Percentiles rank a stretch among this genome's conserved stretches.
Conservation (phyloP, 2,888 invertebrate genomes). For the Cecidostiba fungosa region DNA sequence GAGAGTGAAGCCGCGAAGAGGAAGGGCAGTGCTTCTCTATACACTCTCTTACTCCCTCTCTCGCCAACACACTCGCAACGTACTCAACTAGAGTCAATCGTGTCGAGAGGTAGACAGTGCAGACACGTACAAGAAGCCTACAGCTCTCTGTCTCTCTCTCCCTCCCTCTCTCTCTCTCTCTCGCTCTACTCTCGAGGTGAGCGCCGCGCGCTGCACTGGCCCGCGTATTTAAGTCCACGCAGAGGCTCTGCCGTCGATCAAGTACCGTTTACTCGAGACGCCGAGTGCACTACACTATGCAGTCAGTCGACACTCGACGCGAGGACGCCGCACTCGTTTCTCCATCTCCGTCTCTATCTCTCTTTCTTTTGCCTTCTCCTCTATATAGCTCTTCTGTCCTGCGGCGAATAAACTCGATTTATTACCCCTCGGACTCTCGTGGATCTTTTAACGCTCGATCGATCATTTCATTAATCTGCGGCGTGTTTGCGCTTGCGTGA, state of each 20-base stretch:
- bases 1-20: slow-evolving; percentile 55
- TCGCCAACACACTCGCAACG: slow-evolving; percentile 54
- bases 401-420: slow-evolving; percentile 61
- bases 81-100: slow-evolving; percentile 66
- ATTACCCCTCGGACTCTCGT: slow-evolving; percentile 45
- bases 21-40: slow-evolving; percentile 4
- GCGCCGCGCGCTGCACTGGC: slow-evolving; percentile 1
- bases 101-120: slow-evolving; percentile 64
- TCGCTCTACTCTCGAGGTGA: background rate
- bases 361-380: background rate
- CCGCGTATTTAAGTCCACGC: slow-evolving; percentile 54
- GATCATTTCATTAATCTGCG: slow-evolving; percentile 62
- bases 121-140: slow-evolving; percentile 54
- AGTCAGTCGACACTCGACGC: slow-evolving; percentile 27
- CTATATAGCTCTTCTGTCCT: slow-evolving; percentile 28
- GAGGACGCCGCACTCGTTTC: slow-evolving; percentile 31
- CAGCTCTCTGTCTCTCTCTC: slow-evolving; percentile 40
- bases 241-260: slow-evolving; percentile 55
- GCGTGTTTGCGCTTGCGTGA: slow-evolving; percentile 25
- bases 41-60: slow-evolving; percentile 58
- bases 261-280: slow-evolving; percentile 57
- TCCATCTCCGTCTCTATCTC: slow-evolving; percentile 15
- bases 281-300: slow-evolving; percentile 43
- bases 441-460: slow-evolving; percentile 58
- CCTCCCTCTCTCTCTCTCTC: background rate